Evolutionary conservation across 2,888 invertebrate genomes (phyloP), one percentile per base, ranked within the genome.

Genomic region (Polyommatus icarus): DNA sequence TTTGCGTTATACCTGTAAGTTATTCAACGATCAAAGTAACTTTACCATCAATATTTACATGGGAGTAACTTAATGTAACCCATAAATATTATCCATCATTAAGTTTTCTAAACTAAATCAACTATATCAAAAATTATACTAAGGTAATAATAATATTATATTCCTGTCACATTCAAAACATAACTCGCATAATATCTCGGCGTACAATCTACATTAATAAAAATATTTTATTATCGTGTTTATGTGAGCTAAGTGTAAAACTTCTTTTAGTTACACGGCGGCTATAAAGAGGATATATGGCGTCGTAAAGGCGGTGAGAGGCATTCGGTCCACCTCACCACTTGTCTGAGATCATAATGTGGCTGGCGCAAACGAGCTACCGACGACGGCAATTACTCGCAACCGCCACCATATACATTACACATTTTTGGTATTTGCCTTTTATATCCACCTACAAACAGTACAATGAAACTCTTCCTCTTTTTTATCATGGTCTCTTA

Each of bases 261-360:
- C 29, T 67, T 67, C 67, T 67, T 67, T 67, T 67, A 67, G 67
- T 32, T 67, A 67, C 67, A 32, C 67, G 67, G 12, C 0, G 29
- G 67, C 67, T 15, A 67, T 67, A 67, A 67, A 67, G 29, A 18
- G 29, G 29, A 67, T 67, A 67, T 67, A 67, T 67, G 67, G 67
- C 29, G 67, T 67, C 67, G 67, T 67, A 67, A 67, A 67, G 29
- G 67, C 67, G 67, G 67, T 67, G 67, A 67, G 67, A 67, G 67
- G 67, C 67, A 15, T 67, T 67, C 67, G 67, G 67, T 29, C 67
- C 67, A 67, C 29, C 67, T 67, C 67, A 32, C 67, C 67, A 67
- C 67, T 46, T 67, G 76, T 76, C 76, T 67, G 67, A 76, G 67
- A 76, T 76, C 76, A 76, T 76, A 76, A 76, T 76, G 46, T 46